Base-by-base conservation (phyloP, 2,797 vertebrate species). In the Spatula clypeata region DNA sequence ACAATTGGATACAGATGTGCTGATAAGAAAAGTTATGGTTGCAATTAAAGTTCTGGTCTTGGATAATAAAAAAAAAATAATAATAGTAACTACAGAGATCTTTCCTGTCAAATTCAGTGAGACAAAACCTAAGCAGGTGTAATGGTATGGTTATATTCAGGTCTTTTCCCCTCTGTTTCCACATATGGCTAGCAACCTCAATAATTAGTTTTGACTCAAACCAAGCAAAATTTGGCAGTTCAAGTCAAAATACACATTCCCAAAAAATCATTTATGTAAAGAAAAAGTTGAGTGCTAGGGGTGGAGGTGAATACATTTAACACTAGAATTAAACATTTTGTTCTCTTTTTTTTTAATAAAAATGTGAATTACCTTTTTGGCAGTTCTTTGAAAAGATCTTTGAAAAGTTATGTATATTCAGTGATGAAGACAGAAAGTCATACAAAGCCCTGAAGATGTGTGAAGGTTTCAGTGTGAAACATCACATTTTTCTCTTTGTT, bases 361-460 rank as follows among this genome's bases (percentile, higher is more conserved):
- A 74, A 88, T 42, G 26, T 82, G 93, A 94, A 94, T 96, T 96
- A 96, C 79, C 60, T 76, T 32, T 91, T 96, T 95, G 88, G 73
- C 81, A 97, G 80, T 24, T 87, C 67, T 95, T 96, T 96, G 74
- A 95, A 94, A 94, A 93, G 87, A 89, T 95, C 94, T 94, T 95
- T 92, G 93, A 97, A 89, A 97, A 82, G 80, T 97, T 94, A 31
- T 45, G 40, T 96, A 61, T 93, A 95, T 98, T 97, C 94, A 88
- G 76, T 3, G 1, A 91, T 60, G 83, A 96, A 96, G 90, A 96
- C 54, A 93, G 79, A 97, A 97, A 86, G 71, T 81, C 87, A 80
- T 67, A 96, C 76, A 97, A 97, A 96, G 47, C 79, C 64, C 88
- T 79, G 77, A 97, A 97, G 74, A 67, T 12, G 58, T 45, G 31